These are phyloP conservation scores for Carassius auratus DNA, from an alignment of 2,113 vertebrate species.

Conservation along the genomic window DNA sequence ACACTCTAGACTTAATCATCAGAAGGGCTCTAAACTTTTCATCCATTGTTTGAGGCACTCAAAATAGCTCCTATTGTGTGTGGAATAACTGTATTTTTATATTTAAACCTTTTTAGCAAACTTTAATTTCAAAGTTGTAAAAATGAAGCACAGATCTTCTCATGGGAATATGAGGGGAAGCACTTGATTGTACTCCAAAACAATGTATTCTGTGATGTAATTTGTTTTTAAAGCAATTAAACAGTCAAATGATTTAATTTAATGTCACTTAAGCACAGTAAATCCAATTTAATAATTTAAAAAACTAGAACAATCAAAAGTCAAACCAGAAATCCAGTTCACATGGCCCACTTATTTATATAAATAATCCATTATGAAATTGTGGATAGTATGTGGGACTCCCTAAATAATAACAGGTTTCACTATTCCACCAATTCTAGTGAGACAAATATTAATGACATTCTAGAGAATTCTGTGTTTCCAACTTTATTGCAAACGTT, in stretches of 20 bases:
- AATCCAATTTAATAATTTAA: neutral
- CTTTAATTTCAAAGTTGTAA: neutral
- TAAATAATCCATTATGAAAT: neutral
- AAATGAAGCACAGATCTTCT: neutral
- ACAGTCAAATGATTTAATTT: neutral
- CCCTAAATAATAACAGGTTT: neutral
- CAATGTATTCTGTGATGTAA: neutral
- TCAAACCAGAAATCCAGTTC: neutral
- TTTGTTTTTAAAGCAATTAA: neutral
- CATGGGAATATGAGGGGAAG: too few species aligned
- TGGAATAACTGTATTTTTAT: neutral
- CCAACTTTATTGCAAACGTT: neutral
- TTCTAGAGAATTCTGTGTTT: neutral
- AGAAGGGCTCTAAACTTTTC: too few species aligned
- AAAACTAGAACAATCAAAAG: neutral
- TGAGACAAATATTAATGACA: neutral
- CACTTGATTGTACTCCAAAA: neutral
- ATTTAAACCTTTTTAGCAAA: neutral
- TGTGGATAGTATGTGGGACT: neutral
- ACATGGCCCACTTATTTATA: neutral
- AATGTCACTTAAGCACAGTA: neutral
- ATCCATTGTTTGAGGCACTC: neutral
- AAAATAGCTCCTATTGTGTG: neutral
- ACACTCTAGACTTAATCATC: too few species aligned
- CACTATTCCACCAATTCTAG: neutral